Percentiles rank a stretch among this genome's conserved stretches.
Conservation (phyloP, 2,888 invertebrate genomes). For the Tuta absoluta region DNA sequence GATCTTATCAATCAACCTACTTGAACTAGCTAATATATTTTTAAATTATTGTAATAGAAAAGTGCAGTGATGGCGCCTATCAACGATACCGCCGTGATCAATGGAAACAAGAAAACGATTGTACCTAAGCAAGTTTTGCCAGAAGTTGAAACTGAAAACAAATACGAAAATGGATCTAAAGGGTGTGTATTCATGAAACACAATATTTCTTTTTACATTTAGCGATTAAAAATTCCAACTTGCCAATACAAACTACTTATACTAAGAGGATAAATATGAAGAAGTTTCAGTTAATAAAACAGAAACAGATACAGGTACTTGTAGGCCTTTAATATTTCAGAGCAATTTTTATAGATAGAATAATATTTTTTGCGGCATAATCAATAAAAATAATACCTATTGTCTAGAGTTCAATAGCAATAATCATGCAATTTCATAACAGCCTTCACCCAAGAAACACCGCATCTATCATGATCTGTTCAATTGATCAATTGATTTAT, state of each 20-base stretch:
- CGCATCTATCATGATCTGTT: not conserved
- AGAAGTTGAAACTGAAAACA: constrained; percentile 68
- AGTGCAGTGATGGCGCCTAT: constrained; percentile 73
- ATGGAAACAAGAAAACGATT: constrained; percentile 50
- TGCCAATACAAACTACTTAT: not conserved
- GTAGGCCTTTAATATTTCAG: no score
- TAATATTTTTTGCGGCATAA: not conserved
- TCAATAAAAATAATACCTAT: not conserved
- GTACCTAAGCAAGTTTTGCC: constrained; percentile 64
- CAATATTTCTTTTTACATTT: not conserved
- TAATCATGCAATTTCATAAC: not conserved
- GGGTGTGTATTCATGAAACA: not conserved
- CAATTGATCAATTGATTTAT: constrained; percentile 20
- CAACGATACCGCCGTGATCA: constrained; percentile 61
- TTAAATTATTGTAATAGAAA: constrained; percentile 37
- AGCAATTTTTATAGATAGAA: no score
- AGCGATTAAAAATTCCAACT: not conserved
- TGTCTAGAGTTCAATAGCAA: not conserved
- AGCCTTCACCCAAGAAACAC: not conserved
- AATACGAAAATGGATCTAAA: constrained; percentile 27
- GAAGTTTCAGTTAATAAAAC: no score
- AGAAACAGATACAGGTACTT: no score
- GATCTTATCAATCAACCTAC: constrained; percentile 38
- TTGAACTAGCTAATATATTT: constrained; percentile 25
- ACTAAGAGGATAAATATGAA: no score